Evolutionary conservation across 2,888 invertebrate genomes (phyloP), one percentile per base, ranked within the genome.

Genomic region (Eupithecia tripunctaria): DNA sequence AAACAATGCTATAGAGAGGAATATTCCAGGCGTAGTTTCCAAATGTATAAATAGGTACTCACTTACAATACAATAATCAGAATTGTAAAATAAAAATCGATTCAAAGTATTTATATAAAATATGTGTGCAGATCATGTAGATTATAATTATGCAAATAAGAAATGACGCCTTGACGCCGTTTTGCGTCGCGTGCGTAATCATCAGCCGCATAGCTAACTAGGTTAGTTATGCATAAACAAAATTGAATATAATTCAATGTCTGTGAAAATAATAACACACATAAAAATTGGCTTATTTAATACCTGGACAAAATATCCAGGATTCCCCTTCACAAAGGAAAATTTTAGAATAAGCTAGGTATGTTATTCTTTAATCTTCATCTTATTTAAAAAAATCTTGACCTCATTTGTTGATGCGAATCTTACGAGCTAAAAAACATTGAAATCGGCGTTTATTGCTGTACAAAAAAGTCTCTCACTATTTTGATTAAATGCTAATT

Each of bases 401-500:
- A 43, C 6, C 7, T 41, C 4, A 47, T 47, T n/a, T n/a, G n/a
- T 47, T 47, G 4, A 32, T 8, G 12, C 8, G 0, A 21, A 21
- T 6, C 51, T 4, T 2, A 51, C 8, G 51, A 21, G 12, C 51
- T 21, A 18, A 51, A 51, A 51, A 1, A 51, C 6, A 51, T 10
- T 10, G 10, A 51, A n/a, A 51, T 12, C 21, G 7, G 12, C 51
- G 51, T 21, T 21, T 51, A 51, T 51, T 21, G 51, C 21, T 21
- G 21, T 5, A 3, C 10, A 21, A 51, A 51, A 21, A n/a, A n/a
- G n/a, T n/a, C n/a, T n/a, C n/a, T 43, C 6, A 10, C 56, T 47
- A 77, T 76, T 77, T 74, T 71, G 75, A 78, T 78, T 77, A 74
- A 78, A 78, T 72, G 71, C 70, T 68, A 76, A 78, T n/a, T 80